Base-by-base conservation (phyloP, 2,113 vertebrate species). In the Taurulus bubalis region DNA sequence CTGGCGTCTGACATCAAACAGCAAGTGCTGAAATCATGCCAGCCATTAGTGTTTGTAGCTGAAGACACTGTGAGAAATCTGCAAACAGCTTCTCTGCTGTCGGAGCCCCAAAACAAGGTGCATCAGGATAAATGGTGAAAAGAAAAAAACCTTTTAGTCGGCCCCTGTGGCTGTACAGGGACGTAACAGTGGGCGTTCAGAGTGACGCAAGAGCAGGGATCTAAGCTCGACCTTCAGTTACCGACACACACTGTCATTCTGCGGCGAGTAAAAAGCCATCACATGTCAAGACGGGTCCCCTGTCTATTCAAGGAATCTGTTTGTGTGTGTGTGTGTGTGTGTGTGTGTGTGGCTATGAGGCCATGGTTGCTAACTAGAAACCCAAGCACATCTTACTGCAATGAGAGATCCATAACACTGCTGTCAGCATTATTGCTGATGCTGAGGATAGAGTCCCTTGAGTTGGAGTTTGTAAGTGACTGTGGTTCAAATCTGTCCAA, bases 221-320 rank as follows among this genome's bases (percentile, higher is more conserved):
- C 53, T 64, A 53, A 75, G 73, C 70, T 30, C 56, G 77, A 91
- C 88, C 89, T 91, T 84, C 86, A 87, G 59, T 80, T 80, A 81
- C 53, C 82, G 77, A 82, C 18, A 87, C 83, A 85, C 62, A 42
- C 76, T 80, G 80, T 88, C 84, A 71, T 63, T 80, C 67, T 81
- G 81, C 30, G 12, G 72, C 3, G 12, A 80, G 49, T 84, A 72
- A 83, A 85, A 85, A 80, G 79, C 71, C 85, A 72, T 83, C 84
- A 79, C 64, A 71, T 71, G 82, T 84, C 85, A 86, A 12, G 32
- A 72, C 22, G 47, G 64, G 74, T 85, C 55, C 51, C 67, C 69
- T 32, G 64, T 79, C 73, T 84, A 14, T 71, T 84, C n/a, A 55
- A 51, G 53, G 77, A 71, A 68, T 73, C 24, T 85, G 67, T 47